phyloP scores from a whole-genome alignment of 2,797 vertebrate genomes.

The Lateolabrax maculatus region DNA sequence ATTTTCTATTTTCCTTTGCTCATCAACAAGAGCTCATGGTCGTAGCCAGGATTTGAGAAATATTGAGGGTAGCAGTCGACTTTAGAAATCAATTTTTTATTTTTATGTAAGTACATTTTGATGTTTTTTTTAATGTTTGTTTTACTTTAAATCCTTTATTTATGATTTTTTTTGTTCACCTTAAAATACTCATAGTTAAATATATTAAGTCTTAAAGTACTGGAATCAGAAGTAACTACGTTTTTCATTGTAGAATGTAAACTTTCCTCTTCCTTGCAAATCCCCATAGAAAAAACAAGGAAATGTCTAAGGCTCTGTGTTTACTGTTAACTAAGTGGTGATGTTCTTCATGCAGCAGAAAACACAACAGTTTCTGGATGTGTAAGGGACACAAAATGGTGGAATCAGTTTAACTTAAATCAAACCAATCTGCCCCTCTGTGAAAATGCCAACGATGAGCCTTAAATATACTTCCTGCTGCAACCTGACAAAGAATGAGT shows the following conservation, averaged over 20 bases:
- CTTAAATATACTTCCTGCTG: not conserved
- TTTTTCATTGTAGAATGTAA: not conserved
- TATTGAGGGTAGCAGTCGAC: not conserved
- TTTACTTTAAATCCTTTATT: not conserved
- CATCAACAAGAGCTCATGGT: not conserved
- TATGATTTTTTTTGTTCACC: not conserved
- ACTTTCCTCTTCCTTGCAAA: not conserved
- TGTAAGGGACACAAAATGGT: not conserved
- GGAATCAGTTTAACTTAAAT: not conserved
- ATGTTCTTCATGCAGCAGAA: not conserved
- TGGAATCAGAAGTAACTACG: not conserved
- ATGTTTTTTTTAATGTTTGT: too few species aligned
- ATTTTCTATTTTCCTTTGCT: not conserved
- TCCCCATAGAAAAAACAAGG: not conserved
- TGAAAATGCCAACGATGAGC: conserved; percentile 11
- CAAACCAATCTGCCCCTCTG: not conserved
- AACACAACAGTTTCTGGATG: not conserved
- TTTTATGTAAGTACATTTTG: not conserved
- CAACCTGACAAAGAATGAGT: conserved; percentile 31
- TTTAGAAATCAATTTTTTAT: not conserved
- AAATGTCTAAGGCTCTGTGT: not conserved
- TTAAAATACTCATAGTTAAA: not conserved
- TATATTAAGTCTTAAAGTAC: not conserved
- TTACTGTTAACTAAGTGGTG: not conserved
- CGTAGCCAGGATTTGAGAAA: not conserved